Percentiles rank a stretch among this genome's conserved stretches.
Evolutionary conservation across 1,140 invertebrate species (phyloP).

Genomic region (Babylonia areolata): DNA sequence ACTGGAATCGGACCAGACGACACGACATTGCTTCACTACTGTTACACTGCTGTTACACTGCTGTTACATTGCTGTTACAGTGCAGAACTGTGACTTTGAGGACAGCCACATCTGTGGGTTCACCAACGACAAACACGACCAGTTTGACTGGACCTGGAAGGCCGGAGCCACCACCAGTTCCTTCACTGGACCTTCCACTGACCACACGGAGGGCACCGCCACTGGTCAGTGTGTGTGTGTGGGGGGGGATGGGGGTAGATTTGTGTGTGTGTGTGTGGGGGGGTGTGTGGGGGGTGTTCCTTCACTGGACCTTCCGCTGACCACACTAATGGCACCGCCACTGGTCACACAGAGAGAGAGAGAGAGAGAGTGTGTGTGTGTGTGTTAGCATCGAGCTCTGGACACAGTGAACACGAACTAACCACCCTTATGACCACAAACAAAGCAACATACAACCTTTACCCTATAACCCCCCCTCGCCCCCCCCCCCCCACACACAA

Average conservation of each 20-base stretch:
- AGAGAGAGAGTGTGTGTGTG: no score
- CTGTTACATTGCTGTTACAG: not conserved
- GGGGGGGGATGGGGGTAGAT: not conserved
- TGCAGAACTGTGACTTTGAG: constrained; percentile 65
- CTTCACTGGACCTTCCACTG: constrained; percentile 64
- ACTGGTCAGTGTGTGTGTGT: constrained; percentile 40
- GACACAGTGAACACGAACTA: no score
- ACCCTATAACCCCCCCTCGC: no score
- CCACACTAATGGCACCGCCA: constrained; percentile 66
- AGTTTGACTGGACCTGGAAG: constrained; percentile 69
- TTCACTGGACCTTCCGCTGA: constrained; percentile 66
- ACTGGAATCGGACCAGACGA: constrained; percentile 70
- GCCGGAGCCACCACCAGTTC: constrained; percentile 58
- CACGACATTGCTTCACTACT: no score
- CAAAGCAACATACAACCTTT: no score
- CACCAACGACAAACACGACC: constrained; percentile 63
- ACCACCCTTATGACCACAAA: no score
- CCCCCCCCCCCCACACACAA: no score
- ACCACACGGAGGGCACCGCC: constrained; percentile 69
- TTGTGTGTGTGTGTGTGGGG: not conserved
- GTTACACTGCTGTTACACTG: no score
- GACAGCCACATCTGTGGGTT: constrained; percentile 60
- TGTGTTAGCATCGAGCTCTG: no score
- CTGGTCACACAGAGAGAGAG: no score
- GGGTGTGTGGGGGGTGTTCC: constrained; percentile 23